Conservation (phyloP, 1,140 invertebrate genomes). For the Paracyclopina nana region DNA sequence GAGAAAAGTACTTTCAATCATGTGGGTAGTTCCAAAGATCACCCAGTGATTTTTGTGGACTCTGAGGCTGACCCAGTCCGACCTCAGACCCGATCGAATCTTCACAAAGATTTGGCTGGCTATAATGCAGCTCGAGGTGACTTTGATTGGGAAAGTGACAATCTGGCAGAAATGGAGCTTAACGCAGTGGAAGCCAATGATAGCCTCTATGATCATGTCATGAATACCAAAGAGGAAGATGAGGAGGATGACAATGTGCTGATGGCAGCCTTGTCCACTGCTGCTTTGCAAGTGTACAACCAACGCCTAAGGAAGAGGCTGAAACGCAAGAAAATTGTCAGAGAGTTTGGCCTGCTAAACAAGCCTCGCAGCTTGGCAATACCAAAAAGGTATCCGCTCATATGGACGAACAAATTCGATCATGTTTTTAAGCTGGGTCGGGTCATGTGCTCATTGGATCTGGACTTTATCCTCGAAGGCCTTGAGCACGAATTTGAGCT, state of each 20-base stretch:
- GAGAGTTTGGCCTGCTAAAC: constrained; percentile 55
- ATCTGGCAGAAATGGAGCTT: constrained; percentile 52
- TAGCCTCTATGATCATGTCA: constrained; percentile 30
- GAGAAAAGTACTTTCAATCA: neutral
- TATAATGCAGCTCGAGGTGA: constrained; percentile 69
- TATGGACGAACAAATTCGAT: constrained; percentile 33
- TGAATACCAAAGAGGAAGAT: constrained; percentile 28
- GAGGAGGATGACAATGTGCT: constrained; percentile 23
- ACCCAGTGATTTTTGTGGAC: constrained; percentile 14
- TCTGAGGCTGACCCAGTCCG: constrained; percentile 40
- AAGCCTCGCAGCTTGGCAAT: constrained; percentile 38
- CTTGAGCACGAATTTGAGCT: constrained; percentile 45
- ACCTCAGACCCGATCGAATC: constrained; percentile 33
- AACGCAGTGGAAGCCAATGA: constrained; percentile 36
- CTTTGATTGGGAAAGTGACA: constrained; percentile 61
- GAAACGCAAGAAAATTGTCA: constrained; percentile 46
- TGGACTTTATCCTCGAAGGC: constrained; percentile 54
- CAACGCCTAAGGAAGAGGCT: constrained; percentile 45
- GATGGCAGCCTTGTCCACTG: constrained; percentile 40
- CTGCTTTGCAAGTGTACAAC: constrained; percentile 45
- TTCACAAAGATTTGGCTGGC: constrained; percentile 41
- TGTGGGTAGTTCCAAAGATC: neutral
- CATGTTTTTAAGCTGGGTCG: constrained; percentile 47
- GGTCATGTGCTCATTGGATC: constrained; percentile 45
- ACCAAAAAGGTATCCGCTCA: constrained; percentile 42